Evolutionary conservation across 2,797 vertebrate species (phyloP).

Genomic region (Parauchenoglanis ngamensis): DNA sequence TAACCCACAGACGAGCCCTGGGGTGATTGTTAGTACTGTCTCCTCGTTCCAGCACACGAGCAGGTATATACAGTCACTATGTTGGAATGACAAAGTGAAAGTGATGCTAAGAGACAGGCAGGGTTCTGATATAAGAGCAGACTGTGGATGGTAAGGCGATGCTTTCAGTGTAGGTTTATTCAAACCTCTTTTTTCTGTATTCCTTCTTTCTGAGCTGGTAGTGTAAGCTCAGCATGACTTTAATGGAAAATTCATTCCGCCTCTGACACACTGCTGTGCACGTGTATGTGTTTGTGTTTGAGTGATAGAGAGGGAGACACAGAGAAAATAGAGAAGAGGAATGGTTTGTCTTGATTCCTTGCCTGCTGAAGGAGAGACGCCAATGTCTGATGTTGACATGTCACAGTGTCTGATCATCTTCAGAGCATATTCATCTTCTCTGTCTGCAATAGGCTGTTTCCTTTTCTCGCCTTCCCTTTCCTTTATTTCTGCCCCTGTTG

Average conservation of each 20-base stretch:
- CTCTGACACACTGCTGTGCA: conserved; percentile 29
- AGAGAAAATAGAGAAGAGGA: conserved; percentile 6
- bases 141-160: conserved; percentile 31
- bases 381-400: conserved; percentile 43
- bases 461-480: neutral
- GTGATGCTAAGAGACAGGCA: neutral
- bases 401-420: conserved; percentile 35
- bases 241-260: conserved; percentile 44
- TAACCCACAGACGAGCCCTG: neutral
- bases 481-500: neutral
- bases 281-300: conserved; percentile 32
- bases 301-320: conserved; percentile 16
- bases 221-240: conserved; percentile 32
- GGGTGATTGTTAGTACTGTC: neutral
- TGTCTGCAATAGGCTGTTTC: neutral
- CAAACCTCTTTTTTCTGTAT: conserved; percentile 8
- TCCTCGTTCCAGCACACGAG: neutral
- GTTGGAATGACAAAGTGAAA: conserved; percentile 7
- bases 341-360: conserved; percentile 36
- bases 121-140: conserved; percentile 18
- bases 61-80: neutral
- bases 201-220: conserved; percentile 7
- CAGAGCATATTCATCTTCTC: conserved; percentile 22
- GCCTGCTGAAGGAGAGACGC: conserved; percentile 17
- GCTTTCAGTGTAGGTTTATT: conserved; percentile 14